Percentiles rank a stretch among this genome's conserved stretches.
phyloP scores from a whole-genome alignment of 2,797 vertebrate genomes.

The Karalla daura region DNA sequence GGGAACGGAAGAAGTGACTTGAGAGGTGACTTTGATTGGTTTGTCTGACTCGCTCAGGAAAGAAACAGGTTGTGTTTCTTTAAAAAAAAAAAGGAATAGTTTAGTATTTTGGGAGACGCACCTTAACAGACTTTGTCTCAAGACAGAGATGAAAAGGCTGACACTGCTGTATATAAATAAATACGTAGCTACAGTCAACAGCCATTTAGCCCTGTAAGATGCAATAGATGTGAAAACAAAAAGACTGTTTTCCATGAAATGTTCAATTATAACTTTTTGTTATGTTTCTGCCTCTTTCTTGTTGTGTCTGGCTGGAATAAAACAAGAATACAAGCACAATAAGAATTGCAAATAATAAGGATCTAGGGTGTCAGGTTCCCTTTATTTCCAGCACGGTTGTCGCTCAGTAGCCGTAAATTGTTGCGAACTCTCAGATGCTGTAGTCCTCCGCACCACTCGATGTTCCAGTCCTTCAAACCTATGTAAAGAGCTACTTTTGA shows the following conservation, averaged over 20 bases:
- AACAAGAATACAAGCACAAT: neutral
- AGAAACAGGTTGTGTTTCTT: neutral
- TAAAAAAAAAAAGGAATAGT: neutral
- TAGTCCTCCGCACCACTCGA: neutral
- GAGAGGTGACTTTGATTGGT: slow-evolving; percentile 15
- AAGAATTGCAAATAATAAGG: neutral
- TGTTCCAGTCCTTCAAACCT: neutral
- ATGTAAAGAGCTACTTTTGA: slow-evolving; percentile 12
- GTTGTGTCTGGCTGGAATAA: too few relatives aligned
- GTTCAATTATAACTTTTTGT: too few relatives aligned
- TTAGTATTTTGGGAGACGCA: neutral
- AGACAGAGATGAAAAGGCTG: neutral
- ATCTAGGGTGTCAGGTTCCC: neutral
- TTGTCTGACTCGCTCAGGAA: slow-evolving; percentile 12
- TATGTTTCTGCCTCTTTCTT: too few relatives aligned
- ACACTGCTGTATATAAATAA: neutral
- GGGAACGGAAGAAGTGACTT: slow-evolving; percentile 1
- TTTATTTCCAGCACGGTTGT: slow-evolving; percentile 4
- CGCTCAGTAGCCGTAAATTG: neutral
- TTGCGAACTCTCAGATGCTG: neutral
- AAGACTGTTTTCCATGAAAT: too few relatives aligned
- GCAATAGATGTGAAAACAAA: too few relatives aligned
- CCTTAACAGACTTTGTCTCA: neutral
- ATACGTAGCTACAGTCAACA: neutral
- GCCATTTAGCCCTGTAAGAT: too few relatives aligned